phyloP scores from a whole-genome alignment of 1,140 invertebrate species.

The Heliothis subflexa region DNA sequence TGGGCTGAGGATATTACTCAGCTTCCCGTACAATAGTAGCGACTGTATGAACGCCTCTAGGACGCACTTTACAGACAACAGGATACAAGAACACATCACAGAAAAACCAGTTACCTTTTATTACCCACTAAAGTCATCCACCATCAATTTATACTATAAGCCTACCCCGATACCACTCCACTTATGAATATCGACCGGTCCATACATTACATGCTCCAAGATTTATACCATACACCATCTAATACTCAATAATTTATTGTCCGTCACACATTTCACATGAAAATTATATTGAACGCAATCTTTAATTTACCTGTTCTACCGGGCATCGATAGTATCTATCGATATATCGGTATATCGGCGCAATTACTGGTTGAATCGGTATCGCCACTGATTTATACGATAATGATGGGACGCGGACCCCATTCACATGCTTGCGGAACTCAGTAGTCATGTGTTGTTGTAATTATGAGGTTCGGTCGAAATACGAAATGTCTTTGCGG shows the following conservation, averaged over 20 bases:
- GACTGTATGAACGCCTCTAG: not conserved
- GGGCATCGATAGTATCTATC: constrained; percentile 57
- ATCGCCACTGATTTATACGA: constrained; percentile 78
- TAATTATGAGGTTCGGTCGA: constrained; percentile 46
- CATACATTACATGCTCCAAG: constrained; percentile 47
- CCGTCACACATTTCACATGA: constrained; percentile 72
- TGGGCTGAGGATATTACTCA: too few relatives aligned
- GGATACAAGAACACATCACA: not conserved
- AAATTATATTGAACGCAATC: constrained; percentile 65
- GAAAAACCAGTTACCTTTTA: constrained; percentile 18
- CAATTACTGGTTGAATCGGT: constrained; percentile 75
- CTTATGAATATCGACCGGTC: constrained; percentile 38
- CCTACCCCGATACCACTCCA: constrained; percentile 14
- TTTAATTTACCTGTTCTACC: constrained; percentile 62
- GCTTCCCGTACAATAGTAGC: too few relatives aligned
- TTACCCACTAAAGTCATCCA: constrained; percentile 14
- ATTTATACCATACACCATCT: constrained; percentile 65
- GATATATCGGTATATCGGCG: constrained; percentile 68
- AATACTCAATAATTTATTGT: constrained; percentile 68
- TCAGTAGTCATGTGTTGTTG: constrained; percentile 70
- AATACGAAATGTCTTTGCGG: constrained; percentile 41
- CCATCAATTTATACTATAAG: not conserved
- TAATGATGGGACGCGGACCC: constrained; percentile 69
- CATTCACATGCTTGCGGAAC: constrained; percentile 69
- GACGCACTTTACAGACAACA: not conserved